These are phyloP conservation scores for Exaiptasia diaphana DNA, from an alignment of 64 coral and sea anemone species.

Conservation along the genomic window DNA sequence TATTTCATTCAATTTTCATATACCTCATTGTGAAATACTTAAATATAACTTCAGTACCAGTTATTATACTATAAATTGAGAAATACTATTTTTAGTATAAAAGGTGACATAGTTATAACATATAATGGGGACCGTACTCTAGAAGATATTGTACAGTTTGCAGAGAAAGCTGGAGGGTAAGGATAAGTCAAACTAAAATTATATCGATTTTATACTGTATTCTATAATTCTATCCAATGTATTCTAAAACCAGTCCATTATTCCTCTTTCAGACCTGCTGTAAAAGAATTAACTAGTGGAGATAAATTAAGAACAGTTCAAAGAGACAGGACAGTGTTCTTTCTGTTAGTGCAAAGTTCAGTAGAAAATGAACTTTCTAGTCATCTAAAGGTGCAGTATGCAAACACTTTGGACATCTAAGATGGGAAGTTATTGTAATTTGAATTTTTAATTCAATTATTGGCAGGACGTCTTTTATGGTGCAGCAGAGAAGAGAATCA, in stretches of 20 bases:
- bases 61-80: too few species aligned
- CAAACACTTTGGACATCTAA: not conserved
- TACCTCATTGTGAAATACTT: too few species aligned
- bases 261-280: conserved; percentile 72
- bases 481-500: conserved; percentile 74
- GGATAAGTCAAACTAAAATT: not conserved
- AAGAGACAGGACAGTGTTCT: conserved; percentile 72
- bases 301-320: conserved; percentile 64
- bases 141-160: conserved; percentile 80
- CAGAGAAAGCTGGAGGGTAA: conserved; percentile 67
- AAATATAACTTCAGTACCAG: too few species aligned
- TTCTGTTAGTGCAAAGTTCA: conserved; percentile 60
- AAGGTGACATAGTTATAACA: conserved; percentile 64
- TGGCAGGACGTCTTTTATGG: conserved; percentile 51
- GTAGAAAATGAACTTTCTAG: conserved; percentile 47
- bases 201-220: too few species aligned
- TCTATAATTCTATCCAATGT: too few species aligned
- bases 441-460: not conserved
- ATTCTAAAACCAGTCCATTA: too few species aligned
- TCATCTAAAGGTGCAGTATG: conserved; percentile 53
- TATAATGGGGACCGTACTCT: conserved; percentile 80
- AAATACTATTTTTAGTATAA: conserved; percentile 50
- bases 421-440: not conserved
- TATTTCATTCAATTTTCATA: too few species aligned
- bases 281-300: conserved; percentile 66